Percentiles rank a stretch among this genome's conserved stretches.
Evolutionary conservation across 2,113 vertebrate species (phyloP).

Genomic region (Toxotes jaculatrix): DNA sequence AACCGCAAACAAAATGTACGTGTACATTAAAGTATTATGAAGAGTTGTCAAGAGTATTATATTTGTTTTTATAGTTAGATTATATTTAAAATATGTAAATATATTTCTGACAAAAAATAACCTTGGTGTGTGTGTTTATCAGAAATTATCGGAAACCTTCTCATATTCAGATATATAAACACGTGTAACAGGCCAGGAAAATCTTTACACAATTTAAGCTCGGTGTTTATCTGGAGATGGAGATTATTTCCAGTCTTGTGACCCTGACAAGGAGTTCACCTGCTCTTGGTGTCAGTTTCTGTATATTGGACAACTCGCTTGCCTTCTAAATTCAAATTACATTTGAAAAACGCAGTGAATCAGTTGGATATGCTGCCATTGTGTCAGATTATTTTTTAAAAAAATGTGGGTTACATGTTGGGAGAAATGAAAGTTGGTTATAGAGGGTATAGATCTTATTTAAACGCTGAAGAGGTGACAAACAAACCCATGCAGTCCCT

Average conservation of each 20-base stretch:
- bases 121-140: too few species aligned
- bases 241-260: slow-evolving; percentile 25
- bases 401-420: background rate
- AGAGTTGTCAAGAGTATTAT: too few species aligned
- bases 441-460: background rate
- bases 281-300: background rate
- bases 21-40: too few species aligned
- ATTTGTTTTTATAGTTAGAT: too few species aligned
- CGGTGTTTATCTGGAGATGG: slow-evolving; percentile 28
- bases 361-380: background rate
- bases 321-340: background rate
- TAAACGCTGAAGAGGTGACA: slow-evolving; percentile 37
- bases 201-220: background rate
- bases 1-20: too few species aligned
- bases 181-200: background rate
- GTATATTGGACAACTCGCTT: too few species aligned
- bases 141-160: too few species aligned
- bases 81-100: too few species aligned
- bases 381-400: background rate
- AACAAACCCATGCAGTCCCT: slow-evolving; percentile 44
- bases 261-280: background rate
- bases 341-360: background rate
- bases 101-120: too few species aligned
- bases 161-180: background rate
- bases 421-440: background rate